Evolutionary conservation across 2,113 vertebrate genomes (phyloP), one percentile per base, ranked within the genome.

Genomic region (Vulpes vulpes): DNA sequence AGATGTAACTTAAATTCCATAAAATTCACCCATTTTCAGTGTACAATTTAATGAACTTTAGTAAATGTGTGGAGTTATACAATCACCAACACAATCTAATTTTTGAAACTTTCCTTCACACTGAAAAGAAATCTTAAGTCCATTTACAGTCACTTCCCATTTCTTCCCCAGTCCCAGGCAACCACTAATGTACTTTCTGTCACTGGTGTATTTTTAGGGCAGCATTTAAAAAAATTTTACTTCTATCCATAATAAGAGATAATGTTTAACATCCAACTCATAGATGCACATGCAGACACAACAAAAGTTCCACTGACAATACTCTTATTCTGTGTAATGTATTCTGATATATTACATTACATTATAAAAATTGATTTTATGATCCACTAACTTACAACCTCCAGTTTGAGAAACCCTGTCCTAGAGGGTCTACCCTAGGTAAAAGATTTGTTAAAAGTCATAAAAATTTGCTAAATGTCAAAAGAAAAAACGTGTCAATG

Each of bases 121-220:
- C 27, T 89, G 20, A 91, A 96, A 85, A 78, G 76, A 89, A 86
- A 81, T 59, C 49, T 71, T 90, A 79, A 89, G 22, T 91, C 35
- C 22, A 85, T 65, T 88, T 92, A 82, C 19, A 93, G 59, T 64
- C 69, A 91, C 14, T 79, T 62, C 57, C 5, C 43, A 69, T 80
- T 96, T 38, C 64, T 87, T 83, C 27, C 17, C 25, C 11, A 89
- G 59, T 16, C 11, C 35, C 51, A 78, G 27, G 9, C 51, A 94
- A 87, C 62, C 55, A 62, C 20, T 82, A 53, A 51, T 60, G 25
- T 69, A 62, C 49, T 93, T 94, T 89, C 51, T 85, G 55, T 73
- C 79, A 80, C 7, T 93, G 43, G 10, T 84, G 3, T 65, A 71
- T 86, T 95, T 89, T 25, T 17, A 90, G 57, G 5, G 8, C 14